Conservation (phyloP, 37 sponge, comb jelly and placozoan species). For the Theonella swinhoei region DNA sequence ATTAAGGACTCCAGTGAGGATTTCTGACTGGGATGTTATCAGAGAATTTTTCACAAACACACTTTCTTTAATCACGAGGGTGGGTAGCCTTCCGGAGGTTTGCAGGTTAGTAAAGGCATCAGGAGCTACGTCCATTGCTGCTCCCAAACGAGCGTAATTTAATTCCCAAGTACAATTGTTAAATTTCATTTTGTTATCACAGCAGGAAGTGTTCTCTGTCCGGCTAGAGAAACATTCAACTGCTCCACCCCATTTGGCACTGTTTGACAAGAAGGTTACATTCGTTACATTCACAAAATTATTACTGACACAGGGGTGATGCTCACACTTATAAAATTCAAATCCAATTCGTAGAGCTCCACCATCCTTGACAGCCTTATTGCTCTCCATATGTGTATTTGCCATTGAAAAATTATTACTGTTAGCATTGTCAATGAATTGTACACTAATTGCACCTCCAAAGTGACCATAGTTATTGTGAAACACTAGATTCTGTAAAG, state of each 20-base stretch:
- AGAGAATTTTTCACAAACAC: not conserved
- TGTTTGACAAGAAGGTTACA: not conserved
- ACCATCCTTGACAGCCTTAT: conserved; percentile 4
- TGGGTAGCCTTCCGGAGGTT: conserved; percentile 16
- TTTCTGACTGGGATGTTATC: not conserved
- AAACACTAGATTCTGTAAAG: no score
- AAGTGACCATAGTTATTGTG: no score
- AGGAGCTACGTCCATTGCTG: conserved; percentile 24
- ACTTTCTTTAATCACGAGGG: not conserved
- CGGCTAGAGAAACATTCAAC: conserved; percentile 3
- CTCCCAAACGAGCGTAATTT: conserved; percentile 9
- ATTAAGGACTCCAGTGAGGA: not conserved
- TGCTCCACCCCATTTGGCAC: conserved; percentile 27
- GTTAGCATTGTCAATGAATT: no score
- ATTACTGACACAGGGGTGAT: no score
- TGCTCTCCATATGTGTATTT: not conserved
- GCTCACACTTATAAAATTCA: not conserved
- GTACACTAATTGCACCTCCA: no score
- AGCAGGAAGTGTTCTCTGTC: not conserved
- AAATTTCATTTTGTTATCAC: not conserved
- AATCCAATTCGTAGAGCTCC: not conserved
- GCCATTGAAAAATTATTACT: not conserved
- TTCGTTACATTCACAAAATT: not conserved
- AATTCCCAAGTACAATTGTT: not conserved
- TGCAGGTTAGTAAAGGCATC: conserved; percentile 10